Evolutionary conservation across 92 coral and sea anemone species (phyloP), one percentile per base, ranked within the genome.

Genomic region (Epizoanthus fatuus): DNA sequence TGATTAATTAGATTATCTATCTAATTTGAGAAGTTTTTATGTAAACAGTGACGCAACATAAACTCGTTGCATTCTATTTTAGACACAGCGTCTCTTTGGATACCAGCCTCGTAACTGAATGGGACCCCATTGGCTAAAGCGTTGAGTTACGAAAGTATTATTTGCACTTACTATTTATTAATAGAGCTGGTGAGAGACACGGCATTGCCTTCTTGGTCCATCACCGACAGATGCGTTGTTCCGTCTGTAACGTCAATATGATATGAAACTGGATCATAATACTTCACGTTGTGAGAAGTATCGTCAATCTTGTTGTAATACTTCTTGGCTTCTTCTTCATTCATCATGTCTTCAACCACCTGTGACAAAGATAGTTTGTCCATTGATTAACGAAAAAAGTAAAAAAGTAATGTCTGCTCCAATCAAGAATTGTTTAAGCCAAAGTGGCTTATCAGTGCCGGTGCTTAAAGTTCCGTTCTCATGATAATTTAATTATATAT

Each of bases 121-220:
- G 44, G 15, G 51, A 69, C 4, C 25, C 44, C 17, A 54, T 12
- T 42, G 25, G 54, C 51, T 38, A 38, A 47, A 11, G 2, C 5
- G 9, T 29, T 29, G 35, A 29, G 35, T 22, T 69, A 10, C 14
- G 17, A 47, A 45, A 49, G 11, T 42, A 22, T 45, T 47, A 29
- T 9, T 2, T 1, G 7, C 39, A 72, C 98, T 90, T 70, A 94
- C 98, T 94, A 94, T 86, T 94, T 94, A 60, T 94, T 94, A 45
- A 94, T 94, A 47, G 98, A 94, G 19, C 92, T 94, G 20, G 98
- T 94, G 32, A 92, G 92, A 59, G 98, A 84, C 14, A 94, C 98
- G 7, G 96, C 98, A 52, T 90, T 92, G 54, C 98, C 98, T 0
- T 92, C 98, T 45, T 84, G 62, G 59, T 94, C 98, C 25, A 94